Evolutionary conservation across 2,888 invertebrate genomes (phyloP).

Genomic region (Nysson spinosus): DNA sequence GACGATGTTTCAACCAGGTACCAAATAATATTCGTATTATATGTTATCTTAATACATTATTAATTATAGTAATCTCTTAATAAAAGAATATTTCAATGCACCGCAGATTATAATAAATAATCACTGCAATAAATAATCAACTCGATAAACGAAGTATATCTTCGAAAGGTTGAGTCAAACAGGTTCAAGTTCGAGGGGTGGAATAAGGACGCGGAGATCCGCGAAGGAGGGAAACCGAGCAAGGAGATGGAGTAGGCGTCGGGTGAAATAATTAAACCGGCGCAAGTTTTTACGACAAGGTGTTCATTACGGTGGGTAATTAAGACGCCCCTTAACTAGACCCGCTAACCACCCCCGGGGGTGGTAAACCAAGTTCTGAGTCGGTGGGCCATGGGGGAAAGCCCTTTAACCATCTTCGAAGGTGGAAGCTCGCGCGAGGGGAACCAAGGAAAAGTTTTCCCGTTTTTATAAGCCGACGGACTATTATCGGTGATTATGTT

Average conservation of each 20-base stretch:
- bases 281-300: constrained; percentile 78
- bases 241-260: constrained; percentile 36
- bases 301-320: constrained; percentile 78
- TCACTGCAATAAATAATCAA: too few species aligned
- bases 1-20: too few species aligned
- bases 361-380: constrained; percentile 77
- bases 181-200: constrained; percentile 37
- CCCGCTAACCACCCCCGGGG: constrained; percentile 75
- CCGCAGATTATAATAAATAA: too few species aligned
- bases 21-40: too few species aligned
- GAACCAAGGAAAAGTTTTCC: constrained; percentile 52
- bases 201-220: constrained; percentile 20
- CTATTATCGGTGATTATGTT: constrained; percentile 74
- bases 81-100: too few species aligned
- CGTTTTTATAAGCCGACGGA: constrained; percentile 72
- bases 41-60: too few species aligned
- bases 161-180: constrained; percentile 36
- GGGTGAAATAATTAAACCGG: constrained; percentile 76
- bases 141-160: too few species aligned
- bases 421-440: constrained; percentile 24
- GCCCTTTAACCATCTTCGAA: constrained; percentile 47
- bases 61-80: too few species aligned
- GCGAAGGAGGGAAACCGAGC: constrained; percentile 53
- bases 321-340: constrained; percentile 77
- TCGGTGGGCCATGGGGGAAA: constrained; percentile 45